Base-by-base conservation (phyloP, 2,797 vertebrate species). In the Sebastes steindachneri region DNA sequence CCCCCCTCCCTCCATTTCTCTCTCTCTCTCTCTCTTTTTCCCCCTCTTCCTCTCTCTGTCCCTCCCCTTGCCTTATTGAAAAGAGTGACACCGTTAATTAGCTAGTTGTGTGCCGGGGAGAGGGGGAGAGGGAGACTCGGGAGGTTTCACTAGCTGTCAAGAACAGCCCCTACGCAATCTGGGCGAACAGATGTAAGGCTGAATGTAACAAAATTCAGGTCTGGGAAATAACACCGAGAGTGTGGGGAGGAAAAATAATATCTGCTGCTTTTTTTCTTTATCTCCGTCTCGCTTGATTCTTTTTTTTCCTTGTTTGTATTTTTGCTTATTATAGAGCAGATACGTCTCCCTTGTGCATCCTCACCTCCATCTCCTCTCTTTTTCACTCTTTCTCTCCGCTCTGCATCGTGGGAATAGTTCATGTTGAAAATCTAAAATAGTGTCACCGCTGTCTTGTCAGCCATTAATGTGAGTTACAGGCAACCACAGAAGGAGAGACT, bases 31-130 rank as follows among this genome's bases (percentile, higher is more conserved):
- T 57, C 71, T 64, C 29, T 65, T 59, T 54, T 57, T 29, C 62
- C 57, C 60, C 9, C 64, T 69, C 89, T 68, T 51, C 53, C 69
- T 62, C 86, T 80, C 86, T 67, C 81, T 37, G 68, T 87, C 83
- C 82, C 87, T 81, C 88, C 80, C 87, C 76, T 84, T 76, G 86
- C 88, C 89, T 91, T 80, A 80, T 90, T 87, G 92, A 94, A 94
- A 94, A 95, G 96, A 96, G 94, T 95, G 96, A 96, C 95, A 95
- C 94, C 91, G 92, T 95, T 96, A 96, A 96, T 96, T 96, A 96
- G 95, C 92, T 91, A 87, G 89, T 85, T 93, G 93, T 89, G 91
- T 92, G 93, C 91, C 77, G 94, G 91, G 88, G 86, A 93, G 91
- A 91, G 82, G 95, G 97, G 97, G 91, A 91, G 92, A 88, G 83